Conservation (phyloP, 2,797 vertebrate species). For the Borostomias antarcticus region DNA sequence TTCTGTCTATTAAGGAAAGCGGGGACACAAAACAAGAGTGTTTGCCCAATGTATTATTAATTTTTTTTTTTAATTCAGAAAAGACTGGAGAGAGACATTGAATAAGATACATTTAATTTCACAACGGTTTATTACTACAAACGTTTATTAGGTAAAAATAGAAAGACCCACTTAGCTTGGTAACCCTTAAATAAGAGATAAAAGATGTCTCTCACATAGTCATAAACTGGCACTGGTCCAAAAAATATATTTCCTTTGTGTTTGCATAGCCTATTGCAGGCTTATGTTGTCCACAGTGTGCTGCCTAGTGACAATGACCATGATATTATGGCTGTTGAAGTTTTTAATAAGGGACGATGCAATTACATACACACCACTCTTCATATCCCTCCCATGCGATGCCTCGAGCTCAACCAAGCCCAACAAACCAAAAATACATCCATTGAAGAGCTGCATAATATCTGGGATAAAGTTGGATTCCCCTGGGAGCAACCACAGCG, state of each 20-base stretch:
- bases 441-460: slow-evolving; percentile 57
- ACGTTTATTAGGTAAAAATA: background rate
- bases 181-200: slow-evolving; percentile 45
- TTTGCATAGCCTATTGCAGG: slow-evolving; percentile 18
- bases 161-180: slow-evolving; percentile 19
- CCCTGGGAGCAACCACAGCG: slow-evolving; percentile 61
- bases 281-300: no score
- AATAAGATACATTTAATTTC: no score
- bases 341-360: background rate
- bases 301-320: no score
- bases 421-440: slow-evolving; percentile 25
- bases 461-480: slow-evolving; percentile 64
- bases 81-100: slow-evolving; percentile 12
- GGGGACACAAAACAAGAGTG: background rate
- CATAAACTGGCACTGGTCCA: slow-evolving; percentile 45
- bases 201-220: slow-evolving; percentile 25
- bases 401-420: background rate
- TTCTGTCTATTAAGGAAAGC: background rate
- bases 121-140: no score
- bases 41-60: background rate
- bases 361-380: background rate
- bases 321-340: no score
- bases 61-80: slow-evolving; percentile 36
- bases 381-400: background rate
- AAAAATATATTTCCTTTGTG: slow-evolving; percentile 5